Evolutionary conservation across 2,797 vertebrate genomes (phyloP), one percentile per base, ranked within the genome.

Genomic region (Tamandua tetradactyla): DNA sequence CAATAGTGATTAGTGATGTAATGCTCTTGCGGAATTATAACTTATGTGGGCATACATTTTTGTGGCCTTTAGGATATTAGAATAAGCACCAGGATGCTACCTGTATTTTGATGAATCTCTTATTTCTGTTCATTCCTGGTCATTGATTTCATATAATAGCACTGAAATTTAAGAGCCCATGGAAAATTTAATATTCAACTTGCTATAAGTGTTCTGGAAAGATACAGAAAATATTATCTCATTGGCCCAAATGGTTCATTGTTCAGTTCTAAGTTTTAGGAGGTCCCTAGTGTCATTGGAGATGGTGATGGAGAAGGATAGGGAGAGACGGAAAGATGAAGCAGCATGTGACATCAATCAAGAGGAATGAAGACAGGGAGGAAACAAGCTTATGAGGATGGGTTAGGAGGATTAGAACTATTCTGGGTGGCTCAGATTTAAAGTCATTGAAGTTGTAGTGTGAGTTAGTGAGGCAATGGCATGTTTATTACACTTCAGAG

Each of bases 171-270:
- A 88, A 91, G 42, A 78, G 40, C 35, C 15, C 20, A 12, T 25
- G 37, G 32, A 79, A 82, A 78, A 68, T 81, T 59, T 89, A 66
- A 72, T 82, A 72, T 86, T 71, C 76, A 61, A 59, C 35, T 68
- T 89, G 80, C 74, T 76, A 55, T 72, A 72, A 87, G 57, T 86
- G 25, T 35, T 87, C 83, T 89, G 79, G 74, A 93, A 91, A 83
- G n/a, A 91, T n/a, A 62, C 47, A 69, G 42, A 80, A 87, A 87
- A 83, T 68, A 12, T 79, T 86, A 83, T 89, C 55, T 93, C 68
- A 91, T 25, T 55, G 25, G 55, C 44, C 35, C 84, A 62, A 86
- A 37, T 92, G 32, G 62, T 91, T 89, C 44, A 27, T 23, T 49
- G 20, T 82, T 96, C 37, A 91, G 5, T 71, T 80, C 37, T 71